A percentile compares a stretch with the other conserved stretches of the same genome.
phyloP scores from a whole-genome alignment of 2,113 vertebrate genomes.

The Sander lucioperca region DNA sequence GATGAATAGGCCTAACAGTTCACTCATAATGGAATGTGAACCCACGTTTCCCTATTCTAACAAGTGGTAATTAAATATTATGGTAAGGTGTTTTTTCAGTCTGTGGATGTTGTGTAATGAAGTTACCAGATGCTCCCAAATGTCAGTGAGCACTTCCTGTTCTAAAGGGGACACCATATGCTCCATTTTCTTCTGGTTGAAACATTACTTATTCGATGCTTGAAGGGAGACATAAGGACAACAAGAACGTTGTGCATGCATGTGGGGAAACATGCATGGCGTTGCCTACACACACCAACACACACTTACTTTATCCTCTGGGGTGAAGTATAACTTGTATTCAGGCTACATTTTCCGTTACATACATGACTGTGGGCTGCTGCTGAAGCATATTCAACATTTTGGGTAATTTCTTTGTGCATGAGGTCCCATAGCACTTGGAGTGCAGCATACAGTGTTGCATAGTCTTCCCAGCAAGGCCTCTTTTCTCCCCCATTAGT shows the following conservation, averaged over 20 bases:
- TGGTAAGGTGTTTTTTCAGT: conserved; percentile 15
- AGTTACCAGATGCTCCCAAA: conserved; percentile 73
- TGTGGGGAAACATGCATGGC: conserved; percentile 9
- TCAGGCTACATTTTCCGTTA: conserved; percentile 37
- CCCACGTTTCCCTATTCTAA: conserved; percentile 10
- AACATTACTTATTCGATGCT: conserved; percentile 57
- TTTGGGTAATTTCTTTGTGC: conserved; percentile 23
- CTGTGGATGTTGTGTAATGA: conserved; percentile 59
- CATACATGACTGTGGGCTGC: conserved; percentile 20
- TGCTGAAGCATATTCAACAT: conserved; percentile 20
- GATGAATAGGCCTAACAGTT: neutral
- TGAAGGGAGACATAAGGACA: conserved; percentile 27
- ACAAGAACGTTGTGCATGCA: conserved; percentile 27
- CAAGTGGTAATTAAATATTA: conserved; percentile 56
- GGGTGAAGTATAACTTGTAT: conserved; percentile 46
- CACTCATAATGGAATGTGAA: neutral
- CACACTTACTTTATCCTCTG: conserved; percentile 18
- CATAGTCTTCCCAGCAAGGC: conserved; percentile 37
- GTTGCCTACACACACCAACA: conserved; percentile 1
- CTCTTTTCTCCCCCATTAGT: conserved; percentile 37
- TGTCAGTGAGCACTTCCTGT: conserved; percentile 63
- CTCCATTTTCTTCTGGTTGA: conserved; percentile 49
- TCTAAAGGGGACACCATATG: conserved; percentile 42
- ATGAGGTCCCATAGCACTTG: neutral
- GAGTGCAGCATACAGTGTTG: conserved; percentile 30